Evolutionary conservation across 2,888 invertebrate genomes (phyloP).

Genomic region (Panzeria rudis): DNA sequence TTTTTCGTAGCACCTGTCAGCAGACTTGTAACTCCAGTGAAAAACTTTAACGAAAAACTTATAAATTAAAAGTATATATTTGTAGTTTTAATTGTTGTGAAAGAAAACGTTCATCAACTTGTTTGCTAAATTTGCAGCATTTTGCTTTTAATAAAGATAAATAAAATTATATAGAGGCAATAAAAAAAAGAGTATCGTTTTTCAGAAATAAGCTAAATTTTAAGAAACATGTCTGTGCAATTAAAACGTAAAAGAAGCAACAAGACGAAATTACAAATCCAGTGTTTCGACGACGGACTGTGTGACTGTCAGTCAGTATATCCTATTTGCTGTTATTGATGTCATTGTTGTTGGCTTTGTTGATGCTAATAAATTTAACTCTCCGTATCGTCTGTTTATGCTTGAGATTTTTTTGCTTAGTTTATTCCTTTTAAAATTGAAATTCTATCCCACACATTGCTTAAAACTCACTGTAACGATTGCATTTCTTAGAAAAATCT

Average conservation of each 20-base stretch:
- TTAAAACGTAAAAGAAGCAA: conserved; percentile 16
- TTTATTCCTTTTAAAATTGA: conserved; percentile 5
- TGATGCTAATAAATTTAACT: conserved; percentile 29
- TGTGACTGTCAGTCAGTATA: neutral
- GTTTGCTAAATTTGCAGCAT: neutral
- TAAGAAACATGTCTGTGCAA: conserved; percentile 39
- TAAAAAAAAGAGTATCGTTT: conserved; percentile 14
- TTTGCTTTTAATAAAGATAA: conserved; percentile 11
- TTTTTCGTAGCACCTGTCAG: neutral
- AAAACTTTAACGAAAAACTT: too few relatives aligned
- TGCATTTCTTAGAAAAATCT: conserved; percentile 41
- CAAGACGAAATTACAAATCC: neutral
- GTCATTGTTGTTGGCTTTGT: neutral
- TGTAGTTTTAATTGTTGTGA: conserved; percentile 5
- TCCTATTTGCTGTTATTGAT: neutral
- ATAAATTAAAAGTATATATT: neutral
- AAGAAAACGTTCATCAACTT: neutral
- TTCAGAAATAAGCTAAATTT: conserved; percentile 29
- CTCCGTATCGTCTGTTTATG: neutral
- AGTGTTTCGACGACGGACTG: neutral
- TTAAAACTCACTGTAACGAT: neutral
- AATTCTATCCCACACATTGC: conserved; percentile 65
- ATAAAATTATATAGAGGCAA: neutral
- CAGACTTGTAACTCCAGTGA: too few relatives aligned
- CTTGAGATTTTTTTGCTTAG: neutral